phyloP scores from a whole-genome alignment of 2,888 invertebrate species.

The Habrosyne pyritoides region DNA sequence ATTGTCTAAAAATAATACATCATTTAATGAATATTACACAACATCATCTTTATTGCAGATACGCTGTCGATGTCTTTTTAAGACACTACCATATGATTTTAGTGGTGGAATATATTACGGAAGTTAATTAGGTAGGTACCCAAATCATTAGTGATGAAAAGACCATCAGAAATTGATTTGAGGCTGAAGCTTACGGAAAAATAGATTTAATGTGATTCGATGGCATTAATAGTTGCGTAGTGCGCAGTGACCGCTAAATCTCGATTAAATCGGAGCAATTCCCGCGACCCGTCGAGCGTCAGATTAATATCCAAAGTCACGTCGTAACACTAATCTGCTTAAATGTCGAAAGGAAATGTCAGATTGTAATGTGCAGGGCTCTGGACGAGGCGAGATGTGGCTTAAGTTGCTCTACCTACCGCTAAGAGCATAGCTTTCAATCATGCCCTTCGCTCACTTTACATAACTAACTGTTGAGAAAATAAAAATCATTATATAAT shows the following conservation, averaged over 20 bases:
- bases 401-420: conserved; percentile 68
- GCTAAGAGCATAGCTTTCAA: conserved; percentile 59
- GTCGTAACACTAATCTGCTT: conserved; percentile 81
- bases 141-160: too few species aligned
- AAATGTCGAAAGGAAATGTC: conserved; percentile 84
- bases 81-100: not conserved
- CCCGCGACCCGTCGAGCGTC: conserved; percentile 78
- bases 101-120: not conserved
- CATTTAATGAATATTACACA: too few species aligned
- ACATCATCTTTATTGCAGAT: too few species aligned
- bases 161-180: not conserved
- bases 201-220: conserved; percentile 16
- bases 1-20: not conserved
- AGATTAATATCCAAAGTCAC: conserved; percentile 78
- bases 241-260: conserved; percentile 66
- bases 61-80: too few species aligned
- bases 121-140: not conserved
- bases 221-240: conserved; percentile 42
- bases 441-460: conserved; percentile 36
- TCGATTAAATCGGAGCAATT: conserved; percentile 76
- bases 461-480: not conserved
- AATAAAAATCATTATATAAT: not conserved
- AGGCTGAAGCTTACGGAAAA: not conserved
- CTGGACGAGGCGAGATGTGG: conserved; percentile 65
- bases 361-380: conserved; percentile 80